phyloP scores from a whole-genome alignment of 2,888 invertebrate genomes.

The Metalampra italica region DNA sequence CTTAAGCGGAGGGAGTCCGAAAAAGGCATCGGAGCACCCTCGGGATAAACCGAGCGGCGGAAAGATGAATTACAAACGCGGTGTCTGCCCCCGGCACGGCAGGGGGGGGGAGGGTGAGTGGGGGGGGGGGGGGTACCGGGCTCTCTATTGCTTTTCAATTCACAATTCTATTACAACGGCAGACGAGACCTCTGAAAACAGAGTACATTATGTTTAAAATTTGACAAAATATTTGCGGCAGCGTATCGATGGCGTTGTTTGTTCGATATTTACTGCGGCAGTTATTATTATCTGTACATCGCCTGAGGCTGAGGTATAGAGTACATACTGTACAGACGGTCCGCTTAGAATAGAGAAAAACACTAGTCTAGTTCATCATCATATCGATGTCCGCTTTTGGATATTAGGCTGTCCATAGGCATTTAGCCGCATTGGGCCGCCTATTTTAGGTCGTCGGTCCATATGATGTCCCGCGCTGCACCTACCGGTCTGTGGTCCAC shows the following conservation, averaged over 20 bases:
- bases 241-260: slow-evolving; percentile 3
- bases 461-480: too few relatives aligned
- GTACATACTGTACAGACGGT: too few relatives aligned
- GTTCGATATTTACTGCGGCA: neutral
- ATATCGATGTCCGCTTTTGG: too few relatives aligned
- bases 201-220: slow-evolving; percentile 32
- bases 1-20: too few relatives aligned
- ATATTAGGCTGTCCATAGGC: too few relatives aligned
- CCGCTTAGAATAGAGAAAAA: too few relatives aligned
- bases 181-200: slow-evolving; percentile 26
- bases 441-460: too few relatives aligned
- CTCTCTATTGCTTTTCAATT: slow-evolving; percentile 43
- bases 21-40: neutral
- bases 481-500: too few relatives aligned
- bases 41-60: neutral
- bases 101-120: neutral
- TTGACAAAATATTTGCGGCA: slow-evolving; percentile 8
- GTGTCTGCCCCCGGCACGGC: neutral
- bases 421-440: too few relatives aligned
- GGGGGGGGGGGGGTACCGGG: neutral
- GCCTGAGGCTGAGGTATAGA: neutral
- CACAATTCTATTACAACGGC: slow-evolving; percentile 44
- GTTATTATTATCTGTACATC: slow-evolving; percentile 22
- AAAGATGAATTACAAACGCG: neutral
- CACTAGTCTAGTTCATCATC: too few relatives aligned